These are phyloP conservation scores for Agrochola circellaris DNA, from an alignment of 2,888 invertebrate genomes.

Conservation along the genomic window DNA sequence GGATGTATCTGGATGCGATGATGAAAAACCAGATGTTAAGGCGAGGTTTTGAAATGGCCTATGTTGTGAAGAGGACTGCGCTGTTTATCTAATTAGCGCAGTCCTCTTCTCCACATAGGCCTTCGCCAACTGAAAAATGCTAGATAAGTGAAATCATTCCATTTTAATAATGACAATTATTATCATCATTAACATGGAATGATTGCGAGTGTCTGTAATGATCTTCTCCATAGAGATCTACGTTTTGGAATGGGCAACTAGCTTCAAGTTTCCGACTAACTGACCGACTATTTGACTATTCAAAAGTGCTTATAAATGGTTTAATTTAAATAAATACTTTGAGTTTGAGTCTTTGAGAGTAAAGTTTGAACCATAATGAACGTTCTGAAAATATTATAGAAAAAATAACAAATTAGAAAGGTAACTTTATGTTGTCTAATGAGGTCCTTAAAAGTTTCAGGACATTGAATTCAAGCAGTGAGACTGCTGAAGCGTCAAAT, in stretches of 20 bases:
- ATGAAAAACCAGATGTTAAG: neutral
- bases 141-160: neutral
- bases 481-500: slow-evolving; percentile 10
- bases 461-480: slow-evolving; percentile 18
- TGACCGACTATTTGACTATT: too few species aligned
- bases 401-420: neutral
- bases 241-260: too few species aligned
- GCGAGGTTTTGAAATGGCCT: neutral
- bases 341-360: neutral
- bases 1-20: neutral
- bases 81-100: too few species aligned
- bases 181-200: neutral
- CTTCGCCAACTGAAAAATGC: neutral
- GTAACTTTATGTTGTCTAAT: neutral
- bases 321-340: too few species aligned
- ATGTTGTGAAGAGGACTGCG: neutral
- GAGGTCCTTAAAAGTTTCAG: neutral
- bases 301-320: too few species aligned
- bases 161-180: neutral
- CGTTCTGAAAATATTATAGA: neutral
- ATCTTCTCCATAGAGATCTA: too few species aligned
- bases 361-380: neutral
- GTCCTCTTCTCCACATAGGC: too few species aligned
- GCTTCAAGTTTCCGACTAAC: too few species aligned
- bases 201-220: neutral